phyloP scores from a whole-genome alignment of 2,888 invertebrate genomes.

The Watsonalla cultraria region DNA sequence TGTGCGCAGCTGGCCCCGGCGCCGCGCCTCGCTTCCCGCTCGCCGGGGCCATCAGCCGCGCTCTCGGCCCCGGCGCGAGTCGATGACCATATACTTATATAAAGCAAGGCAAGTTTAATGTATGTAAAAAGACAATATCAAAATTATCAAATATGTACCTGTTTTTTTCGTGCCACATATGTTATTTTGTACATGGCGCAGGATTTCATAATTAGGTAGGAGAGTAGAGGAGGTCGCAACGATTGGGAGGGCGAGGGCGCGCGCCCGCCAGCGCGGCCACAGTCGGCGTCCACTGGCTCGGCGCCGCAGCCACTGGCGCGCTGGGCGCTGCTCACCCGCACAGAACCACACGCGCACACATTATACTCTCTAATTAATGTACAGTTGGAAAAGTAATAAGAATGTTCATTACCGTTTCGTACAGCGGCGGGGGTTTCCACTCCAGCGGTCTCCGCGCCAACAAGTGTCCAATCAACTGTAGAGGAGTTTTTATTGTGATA shows the following conservation, averaged over 20 bases:
- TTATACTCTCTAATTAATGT: conserved; percentile 60
- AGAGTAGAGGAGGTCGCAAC: conserved; percentile 7
- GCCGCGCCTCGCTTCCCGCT: conserved; percentile 32
- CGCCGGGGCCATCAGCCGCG: conserved; percentile 35
- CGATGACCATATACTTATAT: background rate
- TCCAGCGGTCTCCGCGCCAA: conserved; percentile 38
- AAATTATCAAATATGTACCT: conserved; percentile 42
- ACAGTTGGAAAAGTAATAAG: conserved; percentile 57
- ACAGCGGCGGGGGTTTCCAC: conserved; percentile 49
- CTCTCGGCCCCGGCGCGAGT: conserved; percentile 23
- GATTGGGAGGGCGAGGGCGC: conserved; percentile 6
- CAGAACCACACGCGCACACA: conserved; percentile 57
- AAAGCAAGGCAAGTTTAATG: background rate
- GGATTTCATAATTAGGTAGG: conserved; percentile 53
- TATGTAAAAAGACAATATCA: background rate
- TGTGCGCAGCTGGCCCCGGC: conserved; percentile 53
- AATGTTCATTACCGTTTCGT: conserved; percentile 49
- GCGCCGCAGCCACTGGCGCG: conserved; percentile 14
- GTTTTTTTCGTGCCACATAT: conserved; percentile 63
- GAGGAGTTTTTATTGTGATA: background rate
- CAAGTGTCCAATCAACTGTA: conserved; percentile 4
- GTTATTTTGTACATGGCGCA: conserved; percentile 73
- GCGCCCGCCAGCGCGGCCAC: conserved; percentile 13
- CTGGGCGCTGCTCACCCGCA: conserved; percentile 39
- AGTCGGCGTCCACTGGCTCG: conserved; percentile 13